phyloP scores from a whole-genome alignment of 2,113 vertebrate genomes.

The Barbus barbus region DNA sequence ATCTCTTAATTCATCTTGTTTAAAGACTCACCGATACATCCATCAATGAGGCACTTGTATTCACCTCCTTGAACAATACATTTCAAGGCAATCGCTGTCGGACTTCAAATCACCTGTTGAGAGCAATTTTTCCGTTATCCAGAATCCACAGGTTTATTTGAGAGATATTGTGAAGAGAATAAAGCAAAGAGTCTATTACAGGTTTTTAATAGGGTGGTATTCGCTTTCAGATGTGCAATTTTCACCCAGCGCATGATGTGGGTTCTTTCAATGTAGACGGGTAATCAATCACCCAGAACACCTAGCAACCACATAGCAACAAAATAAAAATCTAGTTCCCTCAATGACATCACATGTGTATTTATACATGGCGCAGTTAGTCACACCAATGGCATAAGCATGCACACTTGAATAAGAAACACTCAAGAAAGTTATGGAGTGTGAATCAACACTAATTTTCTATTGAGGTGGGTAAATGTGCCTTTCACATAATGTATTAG shows the following conservation, averaged over 20 bases:
- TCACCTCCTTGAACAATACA: neutral
- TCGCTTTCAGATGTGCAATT: neutral
- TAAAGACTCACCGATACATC: neutral
- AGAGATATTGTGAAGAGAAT: neutral
- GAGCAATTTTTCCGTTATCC: neutral
- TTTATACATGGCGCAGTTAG: neutral
- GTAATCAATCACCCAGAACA: neutral
- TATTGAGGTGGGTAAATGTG: conserved; percentile 26
- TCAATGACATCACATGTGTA: neutral
- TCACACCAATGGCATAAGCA: neutral
- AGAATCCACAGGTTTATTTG: neutral
- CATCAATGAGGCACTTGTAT: neutral
- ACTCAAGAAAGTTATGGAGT: neutral
- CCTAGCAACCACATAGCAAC: neutral
- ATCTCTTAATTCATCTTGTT: neutral
- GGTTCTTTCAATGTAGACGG: neutral
- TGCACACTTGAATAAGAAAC: neutral
- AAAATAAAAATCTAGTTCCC: neutral
- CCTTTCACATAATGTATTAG: conserved; percentile 3
- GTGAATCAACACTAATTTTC: conserved; percentile 37
- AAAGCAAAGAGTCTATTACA: neutral
- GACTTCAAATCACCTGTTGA: neutral
- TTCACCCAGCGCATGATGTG: neutral
- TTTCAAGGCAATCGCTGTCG: neutral
- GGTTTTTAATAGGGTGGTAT: neutral